Base-by-base conservation (phyloP, 2,113 vertebrate genomes). In the Meles meles region DNA sequence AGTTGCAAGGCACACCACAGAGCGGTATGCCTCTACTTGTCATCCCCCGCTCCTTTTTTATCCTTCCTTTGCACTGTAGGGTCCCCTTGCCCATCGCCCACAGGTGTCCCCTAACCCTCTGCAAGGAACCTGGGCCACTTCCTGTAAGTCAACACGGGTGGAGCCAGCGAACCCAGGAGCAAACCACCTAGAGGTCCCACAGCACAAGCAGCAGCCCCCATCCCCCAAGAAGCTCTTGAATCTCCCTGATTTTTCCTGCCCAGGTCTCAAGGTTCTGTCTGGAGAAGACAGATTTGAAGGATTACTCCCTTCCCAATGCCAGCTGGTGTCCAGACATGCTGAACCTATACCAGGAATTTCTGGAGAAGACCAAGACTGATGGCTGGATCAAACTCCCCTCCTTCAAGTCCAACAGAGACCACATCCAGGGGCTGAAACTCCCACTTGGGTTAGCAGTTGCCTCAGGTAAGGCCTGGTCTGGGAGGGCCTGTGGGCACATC, bases 301-400 rank as follows among this genome's bases (percentile, higher is more conserved):
- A 99, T 95, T 99, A 98, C 63, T 98, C 99, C 87, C 93, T 99
- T 59, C 99, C 99, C 4, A 99, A 99, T 93, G 91, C 98, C 5
- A 99, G 99, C 9, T 99, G 99, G 99, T 97, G 98, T 72, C 77
- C 98, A 25, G 99, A 99, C 74, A 99, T 99, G 98, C 92, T 93
- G 97, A 86, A 82, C 15, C 80, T 99, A 76, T 99, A 99, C 52
- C 97, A 99, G 3, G 97, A 98, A 42, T 99, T 99, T 79, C 98
- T 98, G 94, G 98, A 98, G 69, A 98, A 98, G 94, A 99, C 99
- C 88, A 98, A 98, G 88, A 84, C 82, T 0, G 42, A 97, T 6
- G 65, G 71, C 0, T 99, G 99, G 99, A 65, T n/a, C 87, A 99
- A 98, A 95, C 10, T 99, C 10, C 99, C 99, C 4, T 99, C 99